Conservation (phyloP, 2,797 vertebrate species). For the Falco peregrinus region DNA sequence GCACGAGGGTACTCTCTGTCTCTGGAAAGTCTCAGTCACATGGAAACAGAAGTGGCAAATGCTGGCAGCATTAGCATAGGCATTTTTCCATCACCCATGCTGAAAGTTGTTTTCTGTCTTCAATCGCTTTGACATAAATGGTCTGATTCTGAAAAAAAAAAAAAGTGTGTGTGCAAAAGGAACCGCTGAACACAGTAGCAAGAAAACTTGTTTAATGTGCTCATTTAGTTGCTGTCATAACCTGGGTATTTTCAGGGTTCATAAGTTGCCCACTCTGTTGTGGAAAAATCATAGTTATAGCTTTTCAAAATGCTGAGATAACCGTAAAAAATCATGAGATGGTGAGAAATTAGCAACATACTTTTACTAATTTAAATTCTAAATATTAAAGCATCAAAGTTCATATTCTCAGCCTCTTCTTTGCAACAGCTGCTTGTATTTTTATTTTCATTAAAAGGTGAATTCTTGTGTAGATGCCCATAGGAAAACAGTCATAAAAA, state of each 20-base stretch:
- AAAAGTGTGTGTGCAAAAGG: accelerated
- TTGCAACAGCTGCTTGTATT: background rate
- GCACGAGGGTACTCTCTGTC: background rate
- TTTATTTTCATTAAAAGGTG: background rate
- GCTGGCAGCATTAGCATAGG: background rate
- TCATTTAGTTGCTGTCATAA: background rate
- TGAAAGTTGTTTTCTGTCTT: conserved; percentile 16
- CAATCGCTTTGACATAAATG: background rate
- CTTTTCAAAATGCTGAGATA: background rate
- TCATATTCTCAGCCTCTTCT: background rate
- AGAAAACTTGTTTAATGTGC: background rate
- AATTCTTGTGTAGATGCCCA: background rate
- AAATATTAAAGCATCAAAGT: background rate
- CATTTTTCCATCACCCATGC: conserved; percentile 7
- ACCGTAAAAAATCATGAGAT: background rate
- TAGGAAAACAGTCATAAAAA: background rate
- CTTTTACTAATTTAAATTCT: background rate
- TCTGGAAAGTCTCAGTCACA: conserved; percentile 54
- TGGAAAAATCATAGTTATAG: background rate
- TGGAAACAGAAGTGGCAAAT: conserved; percentile 37
- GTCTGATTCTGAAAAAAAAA: background rate
- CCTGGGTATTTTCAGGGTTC: background rate
- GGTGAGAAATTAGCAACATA: background rate
- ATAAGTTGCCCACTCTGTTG: background rate
- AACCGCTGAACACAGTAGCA: background rate